Base-by-base conservation (phyloP, 1,140 invertebrate genomes). In the Drosophila varians region DNA sequence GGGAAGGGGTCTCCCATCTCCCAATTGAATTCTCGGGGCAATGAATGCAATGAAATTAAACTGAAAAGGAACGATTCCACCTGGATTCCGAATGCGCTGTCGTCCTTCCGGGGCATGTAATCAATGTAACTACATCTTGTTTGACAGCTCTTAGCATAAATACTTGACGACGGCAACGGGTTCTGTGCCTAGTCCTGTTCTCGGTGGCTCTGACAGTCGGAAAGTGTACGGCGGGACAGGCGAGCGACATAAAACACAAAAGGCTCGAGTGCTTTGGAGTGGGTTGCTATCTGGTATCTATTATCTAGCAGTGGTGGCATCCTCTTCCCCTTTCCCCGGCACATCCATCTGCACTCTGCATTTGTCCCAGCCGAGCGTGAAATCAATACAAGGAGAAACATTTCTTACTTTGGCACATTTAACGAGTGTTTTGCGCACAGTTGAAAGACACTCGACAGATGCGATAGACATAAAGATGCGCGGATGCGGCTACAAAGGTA, bases 71-170 rank as follows among this genome's bases (percentile, higher is more conserved):
- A 11, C 28, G 11, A 31, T 31, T 16, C 62, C 54, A 42, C 45
- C 57, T 56, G 64, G 43, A 56, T 40, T 12, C 55, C 9, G 19
- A 62, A 58, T 53, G 31, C 31, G 26, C 31, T 40, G n/a, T 21
- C 40, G 9, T 21, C 62, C 49, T 57, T 61, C 16, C 38, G 73
- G 62, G 56, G 43, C 69, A 64, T 80, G 82, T 82, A 87, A 87
- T 86, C 74, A 87, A 71, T 86, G 82, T 87, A 77, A 77, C 74
- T 87, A 87, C 77, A 87, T 83, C 77, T 87, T 87, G 82, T 88
- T 87, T 88, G 82, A 87, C 82, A 87, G 82, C 83, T 87, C 82
- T 87, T 87, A 87, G 83, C 82, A 87, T 87, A 87, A 87, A 88
- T 88, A 82, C 83, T 88, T 77, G 77, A 77, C 77, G 77, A 70